A percentile compares a stretch with the other conserved stretches of the same genome.
Conservation (phyloP, 2,797 vertebrate genomes). For the Iguana delicatissima region DNA sequence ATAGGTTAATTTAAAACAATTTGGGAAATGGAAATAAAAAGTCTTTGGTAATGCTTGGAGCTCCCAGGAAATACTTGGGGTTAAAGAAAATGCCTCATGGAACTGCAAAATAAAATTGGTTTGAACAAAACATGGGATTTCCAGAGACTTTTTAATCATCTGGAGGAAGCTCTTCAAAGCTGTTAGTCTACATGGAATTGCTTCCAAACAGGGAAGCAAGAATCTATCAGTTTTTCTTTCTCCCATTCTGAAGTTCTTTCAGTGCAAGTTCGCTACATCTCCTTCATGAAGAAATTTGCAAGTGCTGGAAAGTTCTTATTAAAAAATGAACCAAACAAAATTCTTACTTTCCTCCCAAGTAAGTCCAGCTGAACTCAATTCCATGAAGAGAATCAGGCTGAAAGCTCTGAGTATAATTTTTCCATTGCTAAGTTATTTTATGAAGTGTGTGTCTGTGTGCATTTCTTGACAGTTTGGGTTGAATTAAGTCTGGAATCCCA, state of each 20-base stretch:
- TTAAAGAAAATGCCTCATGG: too few species aligned
- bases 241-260: not conserved
- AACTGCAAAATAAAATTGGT: too few species aligned
- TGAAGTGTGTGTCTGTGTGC: not conserved
- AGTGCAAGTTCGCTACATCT: not conserved
- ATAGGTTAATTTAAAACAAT: too few species aligned
- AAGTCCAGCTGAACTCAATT: not conserved
- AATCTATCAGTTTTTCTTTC: not conserved
- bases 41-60: too few species aligned
- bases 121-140: too few species aligned
- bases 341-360: not conserved
- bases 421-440: not conserved
- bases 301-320: not conserved
- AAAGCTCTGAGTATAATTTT: not conserved
- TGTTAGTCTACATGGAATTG: not conserved
- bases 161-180: not conserved
- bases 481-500: slow-evolving; percentile 43
- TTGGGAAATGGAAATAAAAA: too few species aligned
- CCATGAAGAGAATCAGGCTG: too few species aligned
- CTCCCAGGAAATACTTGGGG: too few species aligned
- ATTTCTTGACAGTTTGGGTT: not conserved
- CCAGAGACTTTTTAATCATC: too few species aligned
- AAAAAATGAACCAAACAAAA: not conserved
- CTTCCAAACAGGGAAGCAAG: not conserved
- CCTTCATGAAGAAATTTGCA: not conserved